A percentile compares a stretch with the other conserved stretches of the same genome.
These are phyloP conservation scores for Amphipyra tragopoginis DNA, from an alignment of 2,888 invertebrate genomes.

Conservation along the genomic window DNA sequence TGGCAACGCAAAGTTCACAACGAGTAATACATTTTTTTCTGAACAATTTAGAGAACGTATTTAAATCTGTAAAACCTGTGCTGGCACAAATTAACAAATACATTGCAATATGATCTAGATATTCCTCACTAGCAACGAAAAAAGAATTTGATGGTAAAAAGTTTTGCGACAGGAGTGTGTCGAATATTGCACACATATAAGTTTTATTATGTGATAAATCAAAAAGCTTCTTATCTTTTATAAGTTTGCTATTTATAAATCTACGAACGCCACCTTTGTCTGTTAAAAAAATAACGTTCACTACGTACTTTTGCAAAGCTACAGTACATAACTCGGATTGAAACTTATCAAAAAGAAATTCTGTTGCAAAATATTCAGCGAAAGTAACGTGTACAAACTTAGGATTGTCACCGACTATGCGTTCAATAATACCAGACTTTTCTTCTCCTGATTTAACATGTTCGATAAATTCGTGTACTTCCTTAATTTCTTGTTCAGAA, in stretches of 20 bases:
- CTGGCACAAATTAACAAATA: not conserved
- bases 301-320: slow-evolving; percentile 24
- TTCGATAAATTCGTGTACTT: slow-evolving; percentile 16
- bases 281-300: slow-evolving; percentile 12
- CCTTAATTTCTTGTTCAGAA: slow-evolving; percentile 19
- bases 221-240: slow-evolving; percentile 9
- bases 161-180: not conserved
- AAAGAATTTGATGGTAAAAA: not conserved
- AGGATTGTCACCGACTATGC: slow-evolving; percentile 20
- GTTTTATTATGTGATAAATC: not conserved
- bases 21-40: not conserved
- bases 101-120: slow-evolving; percentile 2
- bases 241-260: slow-evolving; percentile 31
- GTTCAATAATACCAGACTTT: slow-evolving; percentile 43
- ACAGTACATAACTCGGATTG: slow-evolving; percentile 6
- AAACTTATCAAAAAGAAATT: slow-evolving; percentile 37
- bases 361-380: slow-evolving; percentile 17
- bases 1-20: too few relatives aligned
- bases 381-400: slow-evolving; percentile 47
- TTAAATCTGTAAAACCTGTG: not conserved
- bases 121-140: slow-evolving; percentile 4
- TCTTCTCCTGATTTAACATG: slow-evolving; percentile 23
- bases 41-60: not conserved
- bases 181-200: not conserved
- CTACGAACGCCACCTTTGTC: slow-evolving; percentile 14